A percentile compares a stretch with the other conserved stretches of the same genome.
Evolutionary conservation across 2,797 vertebrate genomes (phyloP).

Genomic region (Pachyuromys duprasi): DNA sequence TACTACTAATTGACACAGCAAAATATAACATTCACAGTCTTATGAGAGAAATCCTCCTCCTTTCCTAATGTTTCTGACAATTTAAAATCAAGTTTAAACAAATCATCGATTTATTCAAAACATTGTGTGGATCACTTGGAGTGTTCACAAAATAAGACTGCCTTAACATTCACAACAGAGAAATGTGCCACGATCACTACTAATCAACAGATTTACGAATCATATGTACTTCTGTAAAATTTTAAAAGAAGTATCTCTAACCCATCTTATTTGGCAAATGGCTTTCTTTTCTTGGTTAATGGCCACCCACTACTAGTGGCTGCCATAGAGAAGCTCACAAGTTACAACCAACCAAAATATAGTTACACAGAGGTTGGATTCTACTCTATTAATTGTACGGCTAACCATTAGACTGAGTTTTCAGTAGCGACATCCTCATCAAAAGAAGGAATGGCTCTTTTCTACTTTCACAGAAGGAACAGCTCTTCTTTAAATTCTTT

Average conservation of each 20-base stretch:
- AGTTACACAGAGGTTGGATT: not conserved
- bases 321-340: not conserved
- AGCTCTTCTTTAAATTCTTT: not conserved
- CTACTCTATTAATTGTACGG: not conserved
- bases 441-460: not conserved
- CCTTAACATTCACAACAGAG: not conserved
- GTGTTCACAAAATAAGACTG: not conserved
- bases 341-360: constrained; percentile 20
- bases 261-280: not conserved
- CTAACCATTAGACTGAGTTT: constrained; percentile 8
- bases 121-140: not conserved
- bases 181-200: not conserved
- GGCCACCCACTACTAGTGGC: not conserved
- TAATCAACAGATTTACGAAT: constrained; percentile 6
- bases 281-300: constrained; percentile 29
- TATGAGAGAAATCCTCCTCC: not conserved
- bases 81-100: constrained; percentile 47
- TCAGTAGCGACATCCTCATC: constrained; percentile 8
- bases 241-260: not conserved
- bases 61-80: constrained; percentile 25
- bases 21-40: constrained; percentile 30
- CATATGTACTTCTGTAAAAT: not conserved
- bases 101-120: constrained; percentile 17
- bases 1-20: not conserved
- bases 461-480: not conserved